Evolutionary conservation across 2,113 vertebrate genomes (phyloP).

Genomic region (Columba janthina): DNA sequence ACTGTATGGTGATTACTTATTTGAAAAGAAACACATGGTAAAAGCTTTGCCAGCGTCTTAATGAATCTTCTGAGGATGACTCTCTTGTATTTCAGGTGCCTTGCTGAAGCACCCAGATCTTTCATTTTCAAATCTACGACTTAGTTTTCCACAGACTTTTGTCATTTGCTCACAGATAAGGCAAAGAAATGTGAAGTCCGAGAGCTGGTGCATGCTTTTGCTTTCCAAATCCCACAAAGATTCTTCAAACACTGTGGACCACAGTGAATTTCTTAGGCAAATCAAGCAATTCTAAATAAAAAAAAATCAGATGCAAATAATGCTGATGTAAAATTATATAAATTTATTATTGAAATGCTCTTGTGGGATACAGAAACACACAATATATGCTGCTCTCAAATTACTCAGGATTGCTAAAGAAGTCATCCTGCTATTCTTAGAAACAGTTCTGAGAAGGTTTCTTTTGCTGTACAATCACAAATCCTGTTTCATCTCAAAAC

Average conservation of each 20-base stretch:
- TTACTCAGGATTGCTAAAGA: conserved; percentile 34
- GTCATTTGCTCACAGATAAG: neutral
- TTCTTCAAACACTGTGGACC: neutral
- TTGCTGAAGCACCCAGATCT: neutral
- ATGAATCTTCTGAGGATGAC: neutral
- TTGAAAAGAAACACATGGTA: neutral
- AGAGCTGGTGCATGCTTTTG: neutral
- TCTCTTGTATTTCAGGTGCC: neutral
- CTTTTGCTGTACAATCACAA: neutral
- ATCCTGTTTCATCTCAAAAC: conserved; percentile 14
- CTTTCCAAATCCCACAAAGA: neutral
- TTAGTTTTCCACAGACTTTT: neutral
- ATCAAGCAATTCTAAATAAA: neutral
- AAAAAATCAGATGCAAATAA: neutral
- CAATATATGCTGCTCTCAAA: neutral
- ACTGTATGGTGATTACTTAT: neutral
- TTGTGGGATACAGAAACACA: neutral
- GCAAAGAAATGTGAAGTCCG: neutral
- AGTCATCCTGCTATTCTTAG: conserved; percentile 46
- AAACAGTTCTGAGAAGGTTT: conserved; percentile 39
- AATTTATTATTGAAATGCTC: conserved; percentile 15
- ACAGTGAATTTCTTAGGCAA: neutral
- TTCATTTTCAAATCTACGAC: neutral
- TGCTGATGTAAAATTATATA: neutral
- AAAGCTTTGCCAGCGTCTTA: neutral